Evolutionary conservation across 2,888 invertebrate genomes (phyloP).

Genomic region (Tiphia femorata): DNA sequence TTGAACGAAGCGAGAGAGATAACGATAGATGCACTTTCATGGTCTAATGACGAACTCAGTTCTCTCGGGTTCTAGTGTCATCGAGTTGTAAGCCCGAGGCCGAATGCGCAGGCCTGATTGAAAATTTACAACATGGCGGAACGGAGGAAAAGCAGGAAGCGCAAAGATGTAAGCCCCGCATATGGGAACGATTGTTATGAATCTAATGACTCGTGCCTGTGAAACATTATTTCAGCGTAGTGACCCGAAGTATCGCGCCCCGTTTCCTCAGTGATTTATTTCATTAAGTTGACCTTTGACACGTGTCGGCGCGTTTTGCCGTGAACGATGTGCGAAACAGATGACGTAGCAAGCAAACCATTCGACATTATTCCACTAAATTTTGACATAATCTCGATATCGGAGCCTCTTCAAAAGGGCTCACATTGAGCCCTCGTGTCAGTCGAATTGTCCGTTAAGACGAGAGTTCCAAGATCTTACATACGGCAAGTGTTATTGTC

Average conservation of each 20-base stretch:
- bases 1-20: no score
- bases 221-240: conserved; percentile 4
- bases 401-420: no score
- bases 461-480: neutral
- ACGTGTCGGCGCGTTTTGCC: conserved; percentile 26
- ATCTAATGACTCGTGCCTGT: conserved; percentile 10
- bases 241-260: neutral
- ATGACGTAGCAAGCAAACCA: conserved; percentile 40
- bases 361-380: conserved; percentile 7
- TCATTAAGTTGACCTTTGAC: conserved; percentile 1
- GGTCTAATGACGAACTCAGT: no score
- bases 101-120: conserved; percentile 41
- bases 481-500: neutral
- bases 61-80: no score
- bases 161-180: conserved; percentile 73
- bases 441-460: no score
- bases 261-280: conserved; percentile 1
- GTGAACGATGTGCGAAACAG: conserved; percentile 11
- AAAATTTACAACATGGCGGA: conserved; percentile 73
- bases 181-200: conserved; percentile 32
- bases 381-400: neutral
- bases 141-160: conserved; percentile 76
- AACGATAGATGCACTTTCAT: no score
- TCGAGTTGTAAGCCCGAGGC: no score
- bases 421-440: no score